Evolutionary conservation across 1,140 invertebrate species (phyloP).

Genomic region (Chironomus striatipennis): DNA sequence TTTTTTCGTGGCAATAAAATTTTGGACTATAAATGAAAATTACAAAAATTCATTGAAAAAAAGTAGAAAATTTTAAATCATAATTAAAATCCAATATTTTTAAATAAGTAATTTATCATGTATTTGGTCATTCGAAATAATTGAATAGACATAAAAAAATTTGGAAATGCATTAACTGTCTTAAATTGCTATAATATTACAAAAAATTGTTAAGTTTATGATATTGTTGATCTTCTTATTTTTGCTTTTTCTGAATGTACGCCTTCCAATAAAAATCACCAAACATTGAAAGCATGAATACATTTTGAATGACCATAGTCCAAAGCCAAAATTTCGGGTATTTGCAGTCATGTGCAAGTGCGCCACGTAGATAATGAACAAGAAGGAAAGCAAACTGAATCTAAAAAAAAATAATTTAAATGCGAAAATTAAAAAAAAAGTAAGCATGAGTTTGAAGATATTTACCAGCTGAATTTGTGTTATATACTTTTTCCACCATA

Average conservation of each 20-base stretch:
- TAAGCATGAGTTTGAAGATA: slow-evolving; percentile 31
- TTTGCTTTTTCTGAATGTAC: slow-evolving; percentile 48
- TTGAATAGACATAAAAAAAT: no score
- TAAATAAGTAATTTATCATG: no score
- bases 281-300: slow-evolving; percentile 69
- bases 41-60: no score
- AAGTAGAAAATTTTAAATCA: no score
- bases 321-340: slow-evolving; percentile 50
- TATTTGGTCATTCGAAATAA: no score
- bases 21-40: no score
- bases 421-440: neutral
- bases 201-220: neutral
- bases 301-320: slow-evolving; percentile 51
- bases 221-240: neutral
- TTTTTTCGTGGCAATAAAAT: no score
- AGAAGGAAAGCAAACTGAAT: slow-evolving; percentile 62
- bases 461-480: slow-evolving; percentile 66
- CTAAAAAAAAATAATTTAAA: slow-evolving; percentile 36
- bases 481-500: slow-evolving; percentile 82
- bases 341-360: slow-evolving; percentile 45
- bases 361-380: slow-evolving; percentile 44
- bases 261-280: slow-evolving; percentile 69
- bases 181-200: no score
- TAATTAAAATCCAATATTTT: no score
- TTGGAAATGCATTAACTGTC: no score